Evolutionary conservation across 1,140 invertebrate species (phyloP), one percentile per base, ranked within the genome.

Genomic region (Eriocheir sinensis): DNA sequence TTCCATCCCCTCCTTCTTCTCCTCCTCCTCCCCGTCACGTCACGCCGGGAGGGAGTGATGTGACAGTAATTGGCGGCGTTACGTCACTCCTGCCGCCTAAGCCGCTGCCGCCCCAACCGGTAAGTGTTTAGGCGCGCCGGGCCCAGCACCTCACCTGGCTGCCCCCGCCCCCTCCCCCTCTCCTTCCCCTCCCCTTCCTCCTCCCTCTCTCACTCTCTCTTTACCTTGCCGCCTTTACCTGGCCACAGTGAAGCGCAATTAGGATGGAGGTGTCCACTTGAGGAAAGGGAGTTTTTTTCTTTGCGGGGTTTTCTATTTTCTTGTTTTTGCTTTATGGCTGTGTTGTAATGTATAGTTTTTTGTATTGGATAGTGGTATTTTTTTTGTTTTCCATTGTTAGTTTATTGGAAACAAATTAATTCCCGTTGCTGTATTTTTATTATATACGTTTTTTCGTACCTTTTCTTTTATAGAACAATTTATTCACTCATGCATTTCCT

Each of bases 31-130:
- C 6, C 60, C 60, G n/a, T 72, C 60, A 72, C 60, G 60, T 72
- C 60, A 72, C 60, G 60, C 27, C 60, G 60, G 12, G 21, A 72
- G 17, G 60, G 60, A 72, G 60, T 72, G 60, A 72, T 72, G 60
- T 72, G 60, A 72, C 60, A 72, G 60, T 72, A 72, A 72, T 72
- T 72, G 60, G 12, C 60, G 27, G 60, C 60, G 60, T 72, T 72
- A 72, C 60, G 21, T 72, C 60, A 72, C 60, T n/a, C 60, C 27
- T n/a, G 27, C 60, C 60, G 27, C 60, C 27, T 72, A n/a, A 72
- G 60, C 8, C 60, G 60, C 60, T 72, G 60, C 60, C 27, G 0
- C 21, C 60, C 27, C 27, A 72, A 21, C 27, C 21, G 60, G 27
- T n/a, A 72, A 53, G 17, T 72, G 60, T 72, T 72, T 72, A 72